Base-by-base conservation (phyloP, 2,797 vertebrate genomes). In the Tragelaphus eurycerus region DNA sequence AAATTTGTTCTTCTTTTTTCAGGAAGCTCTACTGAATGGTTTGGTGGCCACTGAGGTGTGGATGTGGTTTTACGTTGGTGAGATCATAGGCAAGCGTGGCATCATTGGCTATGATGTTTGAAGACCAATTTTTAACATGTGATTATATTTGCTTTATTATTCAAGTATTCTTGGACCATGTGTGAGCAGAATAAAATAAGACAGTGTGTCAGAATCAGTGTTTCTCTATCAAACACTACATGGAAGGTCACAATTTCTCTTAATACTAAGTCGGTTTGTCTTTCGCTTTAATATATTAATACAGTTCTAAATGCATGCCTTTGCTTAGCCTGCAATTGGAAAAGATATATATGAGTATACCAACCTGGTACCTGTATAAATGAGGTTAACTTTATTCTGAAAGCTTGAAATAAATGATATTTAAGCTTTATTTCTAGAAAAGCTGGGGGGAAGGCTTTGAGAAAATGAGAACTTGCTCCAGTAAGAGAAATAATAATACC, bases 1-100 rank as follows among this genome's bases (percentile, higher is more conserved):
- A 96, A 87, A 62, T 79, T 19, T 96, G 34, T 90, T 43, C 87
- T 96, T 88, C 64, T 62, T 95, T 79, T 98, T 97, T 92, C 99
- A 99, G 99, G 99, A 99, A 11, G 99, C 99, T 6, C 0, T 99
- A 62, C 99, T 99, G 98, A 99, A 99, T 16, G 99, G 99, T 43
- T 98, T 99, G 98, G 99, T 99, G 97, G 99, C 99, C 95, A 99
- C 99, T 0, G 99, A 99, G 98, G 99, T 99, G 95, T 97, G 99
- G 96, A 99, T 99, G 99, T 99, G 99, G 99, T 99, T 99, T 99
- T 99, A 99, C 98, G 99, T 99, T 1, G 99, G 99, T 50, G 99
- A 99, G 98, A 99, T 99, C 98, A 99, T 99, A 38, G 99, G 99
- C 97, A 99, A 99, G 98, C 97, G 99, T 7, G 99, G 99, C 97